Evolutionary conservation across 2,888 invertebrate genomes (phyloP).

Genomic region (Parnassius glacialis): DNA sequence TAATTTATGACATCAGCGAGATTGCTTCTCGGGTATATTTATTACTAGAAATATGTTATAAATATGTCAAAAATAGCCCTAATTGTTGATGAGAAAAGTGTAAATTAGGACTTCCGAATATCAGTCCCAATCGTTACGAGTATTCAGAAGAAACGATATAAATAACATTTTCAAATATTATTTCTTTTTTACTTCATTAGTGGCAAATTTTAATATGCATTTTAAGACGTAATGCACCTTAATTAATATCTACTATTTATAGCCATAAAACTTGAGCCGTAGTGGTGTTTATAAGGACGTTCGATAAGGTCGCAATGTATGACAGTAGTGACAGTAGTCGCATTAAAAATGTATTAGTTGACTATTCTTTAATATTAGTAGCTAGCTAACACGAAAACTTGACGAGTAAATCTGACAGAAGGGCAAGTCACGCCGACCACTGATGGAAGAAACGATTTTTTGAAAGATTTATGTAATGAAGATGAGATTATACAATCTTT

Average conservation of each 20-base stretch:
- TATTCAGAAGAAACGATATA: too few relatives aligned
- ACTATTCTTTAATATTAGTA: constrained; percentile 50
- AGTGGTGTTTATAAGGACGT: constrained; percentile 38
- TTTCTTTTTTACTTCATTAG: too few relatives aligned
- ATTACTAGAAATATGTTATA: constrained; percentile 18
- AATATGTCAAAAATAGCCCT: constrained; percentile 8
- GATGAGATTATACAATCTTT: too few relatives aligned
- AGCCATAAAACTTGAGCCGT: constrained; percentile 33
- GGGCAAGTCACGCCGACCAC: constrained; percentile 15
- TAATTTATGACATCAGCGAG: constrained; percentile 44
- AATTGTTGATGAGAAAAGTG: background rate
- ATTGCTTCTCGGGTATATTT: constrained; percentile 23
- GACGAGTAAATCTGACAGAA: constrained; percentile 34
- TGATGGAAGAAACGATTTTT: constrained; percentile 8
- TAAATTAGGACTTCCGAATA: constrained; percentile 9
- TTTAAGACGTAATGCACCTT: too few relatives aligned
- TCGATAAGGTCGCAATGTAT: constrained; percentile 37
- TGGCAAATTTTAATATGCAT: too few relatives aligned
- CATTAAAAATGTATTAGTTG: constrained; percentile 48
- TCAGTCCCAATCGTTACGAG: background rate
- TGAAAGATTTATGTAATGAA: background rate
- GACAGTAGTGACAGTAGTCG: constrained; percentile 38
- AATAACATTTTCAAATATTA: too few relatives aligned
- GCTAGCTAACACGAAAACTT: constrained; percentile 32
- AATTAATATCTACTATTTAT: constrained; percentile 28